Evolutionary conservation across 2,888 invertebrate genomes (phyloP).

Genomic region (Eupithecia tripunctaria): DNA sequence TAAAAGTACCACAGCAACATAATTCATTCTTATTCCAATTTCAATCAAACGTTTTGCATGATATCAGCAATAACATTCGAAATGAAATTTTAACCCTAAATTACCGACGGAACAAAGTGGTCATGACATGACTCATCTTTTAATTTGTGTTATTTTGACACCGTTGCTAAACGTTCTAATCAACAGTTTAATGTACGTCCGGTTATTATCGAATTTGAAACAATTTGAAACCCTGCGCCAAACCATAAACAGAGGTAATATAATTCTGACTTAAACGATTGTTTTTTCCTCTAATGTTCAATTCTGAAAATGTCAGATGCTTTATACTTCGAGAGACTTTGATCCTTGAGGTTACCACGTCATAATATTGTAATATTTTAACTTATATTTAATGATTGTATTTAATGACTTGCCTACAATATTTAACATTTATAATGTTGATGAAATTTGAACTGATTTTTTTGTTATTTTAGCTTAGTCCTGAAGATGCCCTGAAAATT

Average conservation of each 20-base stretch:
- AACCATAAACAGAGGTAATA: conserved; percentile 26
- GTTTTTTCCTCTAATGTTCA: conserved; percentile 20
- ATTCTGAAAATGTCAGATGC: background rate
- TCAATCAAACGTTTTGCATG: background rate
- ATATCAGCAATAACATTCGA: conserved; percentile 2
- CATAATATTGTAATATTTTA: background rate
- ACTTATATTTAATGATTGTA: background rate
- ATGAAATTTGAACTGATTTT: background rate
- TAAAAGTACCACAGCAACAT: background rate
- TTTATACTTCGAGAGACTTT: background rate
- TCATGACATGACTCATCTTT: conserved; percentile 25
- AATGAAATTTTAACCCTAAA: conserved; percentile 19
- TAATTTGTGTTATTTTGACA: conserved; percentile 37
- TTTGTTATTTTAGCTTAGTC: no score
- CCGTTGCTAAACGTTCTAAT: conserved; percentile 42
- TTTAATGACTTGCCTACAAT: background rate
- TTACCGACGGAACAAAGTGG: conserved; percentile 1
- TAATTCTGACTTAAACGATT: conserved; percentile 17
- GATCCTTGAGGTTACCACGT: background rate
- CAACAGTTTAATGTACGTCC: conserved; percentile 32
- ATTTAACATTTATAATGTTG: background rate
- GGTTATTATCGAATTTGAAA: conserved; percentile 43
- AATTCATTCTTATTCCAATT: background rate
- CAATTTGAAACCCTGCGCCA: conserved; percentile 42
- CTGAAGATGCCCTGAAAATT: no score